These are phyloP conservation scores for Euborellia annulipes DNA, from an alignment of 1,140 invertebrate species.

Conservation along the genomic window DNA sequence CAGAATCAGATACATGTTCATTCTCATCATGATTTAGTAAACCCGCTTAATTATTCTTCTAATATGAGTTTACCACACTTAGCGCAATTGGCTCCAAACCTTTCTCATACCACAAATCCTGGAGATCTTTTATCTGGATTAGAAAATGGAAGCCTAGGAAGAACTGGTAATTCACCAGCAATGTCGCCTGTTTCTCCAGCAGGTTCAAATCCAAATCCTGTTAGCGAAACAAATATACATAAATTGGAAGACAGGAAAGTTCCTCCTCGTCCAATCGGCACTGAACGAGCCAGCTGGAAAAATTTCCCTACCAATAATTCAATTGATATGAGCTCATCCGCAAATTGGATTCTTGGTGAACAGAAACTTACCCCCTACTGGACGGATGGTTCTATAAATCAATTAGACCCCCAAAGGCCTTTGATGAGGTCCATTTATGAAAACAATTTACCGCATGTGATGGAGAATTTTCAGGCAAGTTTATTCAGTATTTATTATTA, in stretches of 20 bases:
- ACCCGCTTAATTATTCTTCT: conserved; percentile 4
- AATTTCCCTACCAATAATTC: no score
- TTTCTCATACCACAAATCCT: conserved; percentile 23
- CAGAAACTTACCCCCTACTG: background rate
- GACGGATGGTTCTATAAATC: background rate
- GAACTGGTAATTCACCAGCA: conserved; percentile 34
- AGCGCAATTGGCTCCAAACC: conserved; percentile 23
- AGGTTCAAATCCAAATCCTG: conserved; percentile 3
- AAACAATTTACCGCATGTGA: no score
- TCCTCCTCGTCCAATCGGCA: conserved; percentile 56
- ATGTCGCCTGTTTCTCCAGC: conserved; percentile 38
- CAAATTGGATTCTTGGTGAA: conserved; percentile 3
- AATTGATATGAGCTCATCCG: no score
- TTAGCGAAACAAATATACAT: conserved; percentile 1
- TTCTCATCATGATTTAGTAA: conserved; percentile 12
- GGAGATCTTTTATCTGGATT: conserved; percentile 33
- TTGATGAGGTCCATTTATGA: background rate
- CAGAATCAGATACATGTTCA: conserved; percentile 6
- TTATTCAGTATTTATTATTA: no score
- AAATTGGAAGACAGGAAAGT: conserved; percentile 46
- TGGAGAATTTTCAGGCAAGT: no score
- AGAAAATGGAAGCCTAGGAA: conserved; percentile 27
- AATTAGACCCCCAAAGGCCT: background rate
- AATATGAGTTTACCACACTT: conserved; percentile 20
- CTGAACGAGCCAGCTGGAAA: conserved; percentile 20